Conservation (phyloP, 2,888 invertebrate species). For the Phrixothrix hirtus region DNA sequence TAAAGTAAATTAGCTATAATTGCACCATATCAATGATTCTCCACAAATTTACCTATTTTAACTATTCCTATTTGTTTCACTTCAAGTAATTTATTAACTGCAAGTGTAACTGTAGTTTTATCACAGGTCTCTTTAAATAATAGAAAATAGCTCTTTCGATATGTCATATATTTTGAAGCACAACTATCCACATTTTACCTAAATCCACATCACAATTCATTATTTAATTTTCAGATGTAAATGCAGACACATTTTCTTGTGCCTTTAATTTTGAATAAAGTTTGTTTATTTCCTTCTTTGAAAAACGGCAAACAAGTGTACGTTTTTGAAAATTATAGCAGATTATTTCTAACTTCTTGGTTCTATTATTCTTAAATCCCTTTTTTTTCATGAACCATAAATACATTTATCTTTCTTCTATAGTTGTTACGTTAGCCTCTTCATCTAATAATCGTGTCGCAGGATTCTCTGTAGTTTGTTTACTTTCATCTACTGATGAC, state of each 20-base stretch:
- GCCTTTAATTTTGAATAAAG: too few relatives aligned
- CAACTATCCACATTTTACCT: constrained; percentile 38
- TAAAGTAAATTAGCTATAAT: too few relatives aligned
- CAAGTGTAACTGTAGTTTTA: too few relatives aligned
- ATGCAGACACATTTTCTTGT: constrained; percentile 11
- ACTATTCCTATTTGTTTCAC: too few relatives aligned
- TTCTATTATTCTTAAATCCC: not conserved
- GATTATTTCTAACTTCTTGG: not conserved
- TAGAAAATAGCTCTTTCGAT: too few relatives aligned
- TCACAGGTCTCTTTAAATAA: too few relatives aligned
- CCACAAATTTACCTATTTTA: too few relatives aligned
- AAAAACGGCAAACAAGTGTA: constrained; percentile 20
- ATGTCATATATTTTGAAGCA: constrained; percentile 36
- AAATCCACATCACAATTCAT: too few relatives aligned
- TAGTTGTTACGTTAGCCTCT: constrained; percentile 24
- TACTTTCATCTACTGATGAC: constrained; percentile 31
- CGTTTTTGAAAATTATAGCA: constrained; percentile 34
- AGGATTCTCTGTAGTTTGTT: constrained; percentile 34
- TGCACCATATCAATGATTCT: too few relatives aligned
- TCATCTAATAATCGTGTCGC: constrained; percentile 35
- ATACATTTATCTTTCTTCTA: constrained; percentile 25
- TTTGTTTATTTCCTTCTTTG: constrained; percentile 3
- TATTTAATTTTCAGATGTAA: constrained; percentile 5
- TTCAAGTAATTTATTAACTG: too few relatives aligned
- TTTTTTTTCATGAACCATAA: constrained; percentile 6